Evolutionary conservation across 2,888 invertebrate genomes (phyloP), one percentile per base, ranked within the genome.

Genomic region (Drosophila helvetica): DNA sequence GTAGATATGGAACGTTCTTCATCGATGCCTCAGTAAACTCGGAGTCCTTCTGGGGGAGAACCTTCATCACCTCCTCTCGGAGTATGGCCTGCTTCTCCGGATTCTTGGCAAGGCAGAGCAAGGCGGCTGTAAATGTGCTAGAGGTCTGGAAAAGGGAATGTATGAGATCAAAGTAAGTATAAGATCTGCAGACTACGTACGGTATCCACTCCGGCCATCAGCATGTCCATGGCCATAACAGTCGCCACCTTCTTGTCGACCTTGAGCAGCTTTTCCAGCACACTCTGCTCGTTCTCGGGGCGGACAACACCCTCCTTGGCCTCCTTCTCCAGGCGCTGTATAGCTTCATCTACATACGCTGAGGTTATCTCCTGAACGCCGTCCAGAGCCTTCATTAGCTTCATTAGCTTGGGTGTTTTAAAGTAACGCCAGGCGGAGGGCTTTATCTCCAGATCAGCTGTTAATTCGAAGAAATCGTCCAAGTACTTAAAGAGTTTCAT

Each of bases 201-300:
- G 67, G 95, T 95, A 86, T 96, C 96, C 25, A 96, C 94, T 55
- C 96, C 96, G 48, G 95, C 95, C 61, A 94, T 91, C 15, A 96
- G 80, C 94, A 96, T 94, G 88, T 96, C 96, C 80, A 94, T 93
- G 0, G 94, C 94, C 95, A 95, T 95, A 68, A 94, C 93, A 12
- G 93, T 87, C 0, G 95, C 95, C 6, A 94, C 93, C 83, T 92
- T 93, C 71, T 93, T 93, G 78, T 95, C 94, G 30, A 94, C 93
- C 53, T 93, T 93, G 33, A 95, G 88, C 5, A 96, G 90, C 80
- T 94, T 94, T 88, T 95, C 94, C 54, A 96, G 91, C 8, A 95
- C 93, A 84, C 95, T 95, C 22, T 92, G 90, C 22, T 93, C 85
- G 25, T 60, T 59, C 6, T 85, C 86, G 2, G 75, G 72, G 7